These are phyloP conservation scores for Rotaria magnacalcarata DNA, from an alignment of 2,888 invertebrate species.

Conservation along the genomic window DNA sequence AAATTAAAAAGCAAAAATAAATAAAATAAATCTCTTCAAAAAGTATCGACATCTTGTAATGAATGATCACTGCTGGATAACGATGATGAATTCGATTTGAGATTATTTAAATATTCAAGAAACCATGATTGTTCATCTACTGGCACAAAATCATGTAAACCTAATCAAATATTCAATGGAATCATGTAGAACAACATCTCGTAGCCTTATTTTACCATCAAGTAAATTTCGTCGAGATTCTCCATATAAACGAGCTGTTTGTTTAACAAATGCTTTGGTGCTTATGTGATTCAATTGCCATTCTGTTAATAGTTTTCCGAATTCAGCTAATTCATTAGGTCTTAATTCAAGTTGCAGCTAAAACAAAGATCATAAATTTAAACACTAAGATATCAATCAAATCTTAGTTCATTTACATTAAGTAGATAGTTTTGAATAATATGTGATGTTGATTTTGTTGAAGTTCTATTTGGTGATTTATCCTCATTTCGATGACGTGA, in stretches of 20 bases:
- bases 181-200: not conserved
- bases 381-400: too few species aligned
- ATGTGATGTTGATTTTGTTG: not conserved
- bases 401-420: not conserved
- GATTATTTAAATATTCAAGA: not conserved
- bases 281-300: not conserved
- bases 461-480: not conserved
- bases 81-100: not conserved
- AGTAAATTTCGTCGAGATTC: constrained; percentile 14
- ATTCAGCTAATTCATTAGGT: not conserved
- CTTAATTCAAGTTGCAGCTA: not conserved
- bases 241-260: not conserved
- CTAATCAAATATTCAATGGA: not conserved
- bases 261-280: not conserved
- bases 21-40: not conserved
- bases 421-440: constrained; percentile 17
- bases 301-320: not conserved
- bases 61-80: not conserved
- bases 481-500: not conserved
- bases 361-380: not conserved
- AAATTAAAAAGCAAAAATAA: too few species aligned
- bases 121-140: not conserved
- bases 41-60: not conserved
- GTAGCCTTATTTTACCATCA: not conserved
- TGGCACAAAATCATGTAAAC: not conserved